phyloP scores from a whole-genome alignment of 2,113 vertebrate species.

The Nothobranchius kuhntae region DNA sequence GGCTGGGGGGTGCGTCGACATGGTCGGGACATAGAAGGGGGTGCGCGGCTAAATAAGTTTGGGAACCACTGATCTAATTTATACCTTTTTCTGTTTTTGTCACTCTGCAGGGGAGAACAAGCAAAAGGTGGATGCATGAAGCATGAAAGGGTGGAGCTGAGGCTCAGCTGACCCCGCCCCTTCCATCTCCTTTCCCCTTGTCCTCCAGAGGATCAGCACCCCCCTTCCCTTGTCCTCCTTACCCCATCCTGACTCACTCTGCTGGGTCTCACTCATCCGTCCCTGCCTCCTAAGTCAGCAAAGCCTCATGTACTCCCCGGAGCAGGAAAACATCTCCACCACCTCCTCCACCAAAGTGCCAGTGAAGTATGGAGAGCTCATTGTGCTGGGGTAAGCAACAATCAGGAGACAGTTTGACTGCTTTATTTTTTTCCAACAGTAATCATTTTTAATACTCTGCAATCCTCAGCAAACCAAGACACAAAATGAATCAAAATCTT shows the following conservation, averaged over 20 bases:
- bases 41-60: no score
- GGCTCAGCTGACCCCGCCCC: constrained; percentile 73
- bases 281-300: constrained; percentile 71
- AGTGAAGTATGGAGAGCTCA: constrained; percentile 98
- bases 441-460: neutral
- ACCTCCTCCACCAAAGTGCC: constrained; percentile 94
- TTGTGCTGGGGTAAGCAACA: constrained; percentile 94
- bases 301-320: constrained; percentile 97
- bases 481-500: no score
- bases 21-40: no score
- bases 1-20: no score
- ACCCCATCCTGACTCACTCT: constrained; percentile 36
- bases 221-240: constrained; percentile 26
- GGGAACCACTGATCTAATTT: neutral
- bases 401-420: neutral
- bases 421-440: neutral
- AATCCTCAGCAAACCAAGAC: neutral
- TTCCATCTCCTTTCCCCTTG: constrained; percentile 52
- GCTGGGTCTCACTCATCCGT: constrained; percentile 30
- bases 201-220: constrained; percentile 46
- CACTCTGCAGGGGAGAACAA: constrained; percentile 50
- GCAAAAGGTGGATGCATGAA: constrained; percentile 53
- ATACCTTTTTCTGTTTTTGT: constrained; percentile 23
- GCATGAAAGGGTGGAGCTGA: constrained; percentile 78
- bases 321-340: constrained; percentile 96